phyloP scores from a whole-genome alignment of 2,888 invertebrate species.

The Malthinus flaveolus region DNA sequence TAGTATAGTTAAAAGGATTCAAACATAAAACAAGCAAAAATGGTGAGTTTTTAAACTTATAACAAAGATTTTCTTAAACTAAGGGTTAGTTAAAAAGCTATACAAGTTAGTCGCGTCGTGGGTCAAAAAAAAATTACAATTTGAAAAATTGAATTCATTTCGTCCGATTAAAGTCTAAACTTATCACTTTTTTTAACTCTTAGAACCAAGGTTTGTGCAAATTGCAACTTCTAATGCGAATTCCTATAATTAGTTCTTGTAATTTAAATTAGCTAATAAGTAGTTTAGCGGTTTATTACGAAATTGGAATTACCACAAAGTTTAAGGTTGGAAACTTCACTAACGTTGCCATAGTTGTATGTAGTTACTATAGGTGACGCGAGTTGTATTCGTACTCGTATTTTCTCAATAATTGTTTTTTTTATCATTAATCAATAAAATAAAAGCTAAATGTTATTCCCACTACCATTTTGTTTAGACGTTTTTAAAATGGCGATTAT shows the following conservation, averaged over 20 bases:
- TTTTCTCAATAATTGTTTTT: neutral
- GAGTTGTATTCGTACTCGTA: neutral
- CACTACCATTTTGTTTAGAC: constrained; percentile 12
- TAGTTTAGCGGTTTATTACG: constrained; percentile 1
- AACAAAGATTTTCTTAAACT: neutral
- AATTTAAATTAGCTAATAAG: neutral
- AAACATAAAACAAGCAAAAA: neutral
- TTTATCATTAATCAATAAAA: constrained; percentile 21
- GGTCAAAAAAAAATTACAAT: too few relatives aligned
- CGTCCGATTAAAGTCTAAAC: neutral
- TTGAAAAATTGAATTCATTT: neutral
- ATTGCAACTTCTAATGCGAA: neutral
- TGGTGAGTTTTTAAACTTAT: constrained; percentile 18
- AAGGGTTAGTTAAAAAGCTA: neutral
- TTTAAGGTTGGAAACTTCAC: constrained; percentile 9
- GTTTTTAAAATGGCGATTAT: constrained; percentile 8
- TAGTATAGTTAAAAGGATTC: constrained; percentile 8
- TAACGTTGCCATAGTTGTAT: neutral
- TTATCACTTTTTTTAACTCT: neutral
- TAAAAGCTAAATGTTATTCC: constrained; percentile 5
- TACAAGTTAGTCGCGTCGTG: too few relatives aligned
- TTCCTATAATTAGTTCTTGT: neutral
- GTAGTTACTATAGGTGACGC: constrained; percentile 2
- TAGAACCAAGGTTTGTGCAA: neutral
- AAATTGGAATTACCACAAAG: constrained; percentile 10